Evolutionary conservation across 2,113 vertebrate genomes (phyloP).

Genomic region (Antechinus stuartii): DNA sequence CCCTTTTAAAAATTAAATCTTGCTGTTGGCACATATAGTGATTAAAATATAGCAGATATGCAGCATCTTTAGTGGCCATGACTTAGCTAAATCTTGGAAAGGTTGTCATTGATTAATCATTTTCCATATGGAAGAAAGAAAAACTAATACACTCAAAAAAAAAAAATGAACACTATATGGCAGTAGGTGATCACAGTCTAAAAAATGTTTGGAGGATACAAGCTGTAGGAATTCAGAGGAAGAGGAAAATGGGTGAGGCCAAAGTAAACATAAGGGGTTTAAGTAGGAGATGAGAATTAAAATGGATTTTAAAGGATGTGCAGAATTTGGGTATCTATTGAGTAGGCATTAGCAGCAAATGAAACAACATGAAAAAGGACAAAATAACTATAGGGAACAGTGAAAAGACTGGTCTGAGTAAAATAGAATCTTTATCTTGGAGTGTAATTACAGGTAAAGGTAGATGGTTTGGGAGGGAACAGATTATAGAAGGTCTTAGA

Average conservation of each 20-base stretch:
- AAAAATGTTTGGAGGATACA: background rate
- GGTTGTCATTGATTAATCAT: background rate
- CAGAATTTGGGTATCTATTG: background rate
- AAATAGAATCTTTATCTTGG: background rate
- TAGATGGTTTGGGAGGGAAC: background rate
- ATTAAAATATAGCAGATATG: background rate
- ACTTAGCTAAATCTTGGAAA: background rate
- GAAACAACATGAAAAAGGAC: background rate
- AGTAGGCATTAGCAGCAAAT: background rate
- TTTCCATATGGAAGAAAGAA: background rate
- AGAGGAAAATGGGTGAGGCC: background rate
- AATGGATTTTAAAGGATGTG: background rate
- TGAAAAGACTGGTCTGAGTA: background rate
- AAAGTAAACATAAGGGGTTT: background rate
- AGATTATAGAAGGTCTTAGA: background rate
- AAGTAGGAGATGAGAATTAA: background rate
- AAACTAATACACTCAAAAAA: background rate
- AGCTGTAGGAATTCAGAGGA: background rate
- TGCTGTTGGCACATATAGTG: background rate
- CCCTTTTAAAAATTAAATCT: background rate
- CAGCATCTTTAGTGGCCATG: background rate
- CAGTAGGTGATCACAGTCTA: background rate
- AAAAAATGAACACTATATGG: background rate
- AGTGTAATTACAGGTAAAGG: background rate
- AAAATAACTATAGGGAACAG: background rate